These are phyloP conservation scores for Oryzias curvinotus DNA, from an alignment of 2,113 vertebrate genomes.

Conservation along the genomic window DNA sequence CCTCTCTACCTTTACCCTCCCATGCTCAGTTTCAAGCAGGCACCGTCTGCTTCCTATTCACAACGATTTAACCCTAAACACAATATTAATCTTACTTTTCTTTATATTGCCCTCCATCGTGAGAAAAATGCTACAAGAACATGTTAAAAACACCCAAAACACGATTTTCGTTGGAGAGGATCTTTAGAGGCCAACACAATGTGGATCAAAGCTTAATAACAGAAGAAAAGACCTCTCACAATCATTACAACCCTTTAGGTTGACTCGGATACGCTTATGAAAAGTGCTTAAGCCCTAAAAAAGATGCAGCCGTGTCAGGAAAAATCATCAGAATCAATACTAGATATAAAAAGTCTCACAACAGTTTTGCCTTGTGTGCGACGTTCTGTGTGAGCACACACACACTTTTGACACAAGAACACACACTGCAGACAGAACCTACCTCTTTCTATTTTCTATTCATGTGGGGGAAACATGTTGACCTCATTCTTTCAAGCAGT, in stretches of 20 bases:
- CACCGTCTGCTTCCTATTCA: no score
- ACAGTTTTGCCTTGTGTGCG: constrained; percentile 43
- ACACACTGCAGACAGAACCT: constrained; percentile 1
- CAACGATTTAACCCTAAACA: no score
- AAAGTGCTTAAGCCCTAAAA: constrained; percentile 25
- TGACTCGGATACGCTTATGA: neutral
- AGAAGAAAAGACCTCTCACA: neutral
- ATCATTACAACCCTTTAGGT: no score
- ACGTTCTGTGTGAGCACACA: constrained; percentile 14
- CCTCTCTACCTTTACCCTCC: no score
- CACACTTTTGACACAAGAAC: constrained; percentile 26
- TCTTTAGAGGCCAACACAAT: neutral
- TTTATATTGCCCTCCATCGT: no score
- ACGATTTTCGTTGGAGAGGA: no score
- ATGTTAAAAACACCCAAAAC: no score
- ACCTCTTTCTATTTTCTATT: constrained; percentile 31
- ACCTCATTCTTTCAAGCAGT: constrained; percentile 67
- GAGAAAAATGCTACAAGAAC: no score
- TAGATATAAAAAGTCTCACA: constrained; percentile 36
- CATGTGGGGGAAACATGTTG: constrained; percentile 52
- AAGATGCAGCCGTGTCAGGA: constrained; percentile 20
- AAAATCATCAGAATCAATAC: constrained; percentile 16
- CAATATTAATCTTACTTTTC: no score
- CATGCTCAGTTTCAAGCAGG: no score
- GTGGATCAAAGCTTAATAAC: constrained; percentile 12